Conservation (phyloP, 2,113 vertebrate species). For the Gasterosteus aculeatus region DNA sequence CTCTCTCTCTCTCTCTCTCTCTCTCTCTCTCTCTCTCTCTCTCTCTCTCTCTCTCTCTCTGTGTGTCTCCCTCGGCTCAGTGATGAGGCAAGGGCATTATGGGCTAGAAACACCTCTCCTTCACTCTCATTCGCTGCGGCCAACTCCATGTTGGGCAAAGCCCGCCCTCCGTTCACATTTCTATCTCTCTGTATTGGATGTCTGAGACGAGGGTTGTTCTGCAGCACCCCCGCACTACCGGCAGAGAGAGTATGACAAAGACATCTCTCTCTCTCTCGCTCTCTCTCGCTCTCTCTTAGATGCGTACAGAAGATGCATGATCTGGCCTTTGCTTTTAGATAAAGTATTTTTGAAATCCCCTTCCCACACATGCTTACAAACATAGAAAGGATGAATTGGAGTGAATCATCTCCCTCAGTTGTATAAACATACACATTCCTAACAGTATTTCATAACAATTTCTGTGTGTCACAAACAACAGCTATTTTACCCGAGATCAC, state of each 20-base stretch:
- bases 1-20: slow-evolving; percentile 45
- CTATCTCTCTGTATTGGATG: slow-evolving; percentile 63
- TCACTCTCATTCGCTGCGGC: slow-evolving; percentile 58
- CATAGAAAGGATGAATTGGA: not conserved
- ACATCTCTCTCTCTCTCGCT: slow-evolving; percentile 2
- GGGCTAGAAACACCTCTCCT: slow-evolving; percentile 66
- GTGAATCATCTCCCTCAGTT: not conserved
- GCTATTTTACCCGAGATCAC: not conserved
- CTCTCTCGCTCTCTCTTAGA: slow-evolving; percentile 1
- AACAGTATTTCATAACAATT: not conserved
- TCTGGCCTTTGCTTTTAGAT: slow-evolving; percentile 10
- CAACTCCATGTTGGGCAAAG: slow-evolving; percentile 42
- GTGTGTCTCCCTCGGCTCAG: slow-evolving; percentile 46
- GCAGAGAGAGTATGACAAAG: slow-evolving; percentile 57
- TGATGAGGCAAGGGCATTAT: slow-evolving; percentile 73
- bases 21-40: slow-evolving; percentile 54
- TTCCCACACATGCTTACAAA: slow-evolving; percentile 31
- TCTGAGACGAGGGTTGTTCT: slow-evolving; percentile 54
- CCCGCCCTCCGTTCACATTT: slow-evolving; percentile 58
- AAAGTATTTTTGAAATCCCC: slow-evolving; percentile 48
- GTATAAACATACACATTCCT: not conserved
- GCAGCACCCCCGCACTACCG: slow-evolving; percentile 58
- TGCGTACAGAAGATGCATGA: slow-evolving; percentile 23
- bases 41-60: too few relatives aligned
- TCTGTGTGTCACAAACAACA: not conserved